A percentile compares a stretch with the other conserved stretches of the same genome.
These are phyloP conservation scores for Agelastica alni DNA, from an alignment of 2,888 invertebrate species.

Conservation along the genomic window DNA sequence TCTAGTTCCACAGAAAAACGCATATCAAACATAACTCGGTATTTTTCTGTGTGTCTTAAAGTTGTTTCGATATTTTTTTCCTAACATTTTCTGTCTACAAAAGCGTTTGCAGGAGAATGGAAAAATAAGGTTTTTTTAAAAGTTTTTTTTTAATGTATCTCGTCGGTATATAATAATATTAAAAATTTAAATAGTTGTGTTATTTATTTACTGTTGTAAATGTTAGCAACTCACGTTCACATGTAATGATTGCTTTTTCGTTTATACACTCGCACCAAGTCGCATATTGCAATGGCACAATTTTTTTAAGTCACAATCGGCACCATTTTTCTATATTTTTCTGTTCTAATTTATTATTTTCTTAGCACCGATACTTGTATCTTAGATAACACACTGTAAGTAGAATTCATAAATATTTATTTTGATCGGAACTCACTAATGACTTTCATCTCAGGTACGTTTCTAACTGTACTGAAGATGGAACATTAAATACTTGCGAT, in stretches of 20 bases:
- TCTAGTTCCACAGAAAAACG: too few relatives aligned
- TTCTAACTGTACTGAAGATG: neutral
- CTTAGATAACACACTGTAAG: conserved; percentile 48
- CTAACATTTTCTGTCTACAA: conserved; percentile 56
- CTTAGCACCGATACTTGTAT: conserved; percentile 53
- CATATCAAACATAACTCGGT: neutral
- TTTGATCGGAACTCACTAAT: too few relatives aligned
- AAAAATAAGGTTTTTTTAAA: conserved; percentile 52
- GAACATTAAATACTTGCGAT: neutral
- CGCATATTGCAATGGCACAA: conserved; percentile 58
- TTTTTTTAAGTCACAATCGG: conserved; percentile 57
- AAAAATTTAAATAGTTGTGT: conserved; percentile 40
- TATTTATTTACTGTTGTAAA: conserved; percentile 51
- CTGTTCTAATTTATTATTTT: conserved; percentile 31
- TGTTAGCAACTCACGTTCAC: conserved; percentile 69
- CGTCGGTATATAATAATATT: conserved; percentile 33
- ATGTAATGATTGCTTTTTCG: conserved; percentile 68
- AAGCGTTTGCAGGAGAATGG: conserved; percentile 58
- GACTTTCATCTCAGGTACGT: too few relatives aligned
- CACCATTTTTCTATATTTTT: conserved; percentile 51
- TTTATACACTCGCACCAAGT: conserved; percentile 56
- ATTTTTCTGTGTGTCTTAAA: conserved; percentile 12
- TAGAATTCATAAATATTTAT: conserved; percentile 44
- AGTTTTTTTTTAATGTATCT: conserved; percentile 43
- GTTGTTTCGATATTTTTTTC: conserved; percentile 26